Base-by-base conservation (phyloP, 2,888 invertebrate genomes). In the Adela reaumurella region DNA sequence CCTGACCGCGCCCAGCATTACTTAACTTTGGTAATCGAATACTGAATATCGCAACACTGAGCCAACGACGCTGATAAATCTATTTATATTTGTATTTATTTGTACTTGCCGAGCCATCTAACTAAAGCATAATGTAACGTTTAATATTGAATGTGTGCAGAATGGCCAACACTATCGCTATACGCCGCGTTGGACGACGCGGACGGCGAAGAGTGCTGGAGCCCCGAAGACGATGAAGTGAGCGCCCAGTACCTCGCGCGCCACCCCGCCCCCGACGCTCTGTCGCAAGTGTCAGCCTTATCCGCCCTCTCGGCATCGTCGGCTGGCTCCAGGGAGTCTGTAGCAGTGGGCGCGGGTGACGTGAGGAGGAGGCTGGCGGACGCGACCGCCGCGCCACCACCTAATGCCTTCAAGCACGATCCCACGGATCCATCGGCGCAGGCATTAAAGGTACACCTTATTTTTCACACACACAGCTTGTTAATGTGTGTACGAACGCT, bases 361-460 rank as follows among this genome's bases (percentile, higher is more conserved):
- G 35, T 35, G 58, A 81, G 94, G 45, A 81, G 92, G 48, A 79
- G 94, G 50, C 77, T 95, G 46, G 90, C 89, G 1, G 92, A 93
- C 69, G 91, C 91, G 35, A 79, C 74, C n/a, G 72, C 69, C 49
- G 74, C 73, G 56, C 72, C 68, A 50, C 74, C 71, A 62, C 81
- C 64, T 61, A 87, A 86, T 61, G 86, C 90, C 17, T 92, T 94
- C 67, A 85, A 90, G 60, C 89, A 96, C 62, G 97, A 98, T 77
- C 97, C 97, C 0, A 95, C 97, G 61, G 99, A 99, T 78, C 99
- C 99, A 0, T 97, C 97, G 43, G 98, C 98, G 1, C 94, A 96
- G 1, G 96, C 97, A 3, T 82, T 99, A 45, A 97, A 97, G 82
- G 86, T 86, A 64, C 55, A n/a, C n/a, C n/a, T n/a, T n/a, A n/a